These are phyloP conservation scores for Coracias cyanogaster DNA, from an alignment of 2,797 vertebrate genomes.

Conservation along the genomic window DNA sequence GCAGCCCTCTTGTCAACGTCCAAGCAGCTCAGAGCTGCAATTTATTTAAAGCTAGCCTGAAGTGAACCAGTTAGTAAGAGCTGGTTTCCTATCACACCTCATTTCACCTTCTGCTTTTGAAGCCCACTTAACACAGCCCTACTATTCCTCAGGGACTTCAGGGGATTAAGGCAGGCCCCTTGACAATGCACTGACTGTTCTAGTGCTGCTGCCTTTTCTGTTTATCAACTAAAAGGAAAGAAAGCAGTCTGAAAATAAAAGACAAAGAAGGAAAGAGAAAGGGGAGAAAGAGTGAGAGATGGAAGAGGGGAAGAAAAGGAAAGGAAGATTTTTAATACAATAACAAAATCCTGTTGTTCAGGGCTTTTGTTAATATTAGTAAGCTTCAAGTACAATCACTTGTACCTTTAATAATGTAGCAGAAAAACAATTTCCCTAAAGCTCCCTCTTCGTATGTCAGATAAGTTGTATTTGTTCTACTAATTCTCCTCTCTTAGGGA, in stretches of 20 bases:
- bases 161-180: conserved; percentile 41
- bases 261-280: not conserved
- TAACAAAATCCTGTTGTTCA: not conserved
- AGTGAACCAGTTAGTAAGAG: conserved; percentile 74
- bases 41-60: conserved; percentile 74
- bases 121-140: conserved; percentile 60
- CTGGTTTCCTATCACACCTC: conserved; percentile 69
- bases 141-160: conserved; percentile 37
- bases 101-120: conserved; percentile 67
- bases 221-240: conserved; percentile 26
- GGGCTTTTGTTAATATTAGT: not conserved
- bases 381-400: not conserved
- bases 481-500: not conserved
- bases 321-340: not conserved
- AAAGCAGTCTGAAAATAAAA: not conserved
- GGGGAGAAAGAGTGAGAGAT: not conserved
- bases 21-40: conserved; percentile 45
- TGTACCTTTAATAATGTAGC: not conserved
- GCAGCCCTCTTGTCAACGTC: conserved; percentile 53
- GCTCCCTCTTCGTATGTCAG: not conserved
- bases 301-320: not conserved
- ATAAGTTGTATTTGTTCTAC: not conserved
- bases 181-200: conserved; percentile 46
- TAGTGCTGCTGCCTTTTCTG: conserved; percentile 25
- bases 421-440: conserved; percentile 6